Evolutionary conservation across 2,797 vertebrate genomes (phyloP).

Genomic region (Crenichthys baileyi): DNA sequence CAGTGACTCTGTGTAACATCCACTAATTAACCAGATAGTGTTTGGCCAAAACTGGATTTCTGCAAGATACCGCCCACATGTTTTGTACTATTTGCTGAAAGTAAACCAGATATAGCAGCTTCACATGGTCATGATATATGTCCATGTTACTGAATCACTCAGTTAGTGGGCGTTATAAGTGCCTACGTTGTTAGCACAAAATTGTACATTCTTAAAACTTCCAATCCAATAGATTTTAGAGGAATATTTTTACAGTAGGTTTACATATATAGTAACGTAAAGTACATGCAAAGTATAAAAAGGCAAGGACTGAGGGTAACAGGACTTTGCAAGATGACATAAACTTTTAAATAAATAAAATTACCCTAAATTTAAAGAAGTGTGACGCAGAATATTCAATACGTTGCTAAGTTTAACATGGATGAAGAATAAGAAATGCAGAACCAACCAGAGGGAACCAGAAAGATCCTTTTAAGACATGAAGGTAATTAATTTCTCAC

Average conservation of each 20-base stretch:
- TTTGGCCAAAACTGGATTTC: neutral
- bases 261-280: neutral
- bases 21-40: slow-evolving; percentile 3
- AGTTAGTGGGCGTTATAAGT: neutral
- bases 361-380: neutral
- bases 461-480: neutral
- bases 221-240: neutral
- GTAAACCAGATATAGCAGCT: neutral
- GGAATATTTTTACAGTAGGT: neutral
- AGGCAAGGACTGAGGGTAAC: neutral
- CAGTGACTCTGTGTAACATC: neutral
- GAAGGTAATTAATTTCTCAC: neutral
- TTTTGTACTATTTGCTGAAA: neutral
- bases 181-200: neutral
- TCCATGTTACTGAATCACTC: neutral
- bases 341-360: too few relatives aligned
- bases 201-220: too few relatives aligned
- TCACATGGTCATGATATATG: neutral
- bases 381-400: neutral
- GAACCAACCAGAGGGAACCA: too few relatives aligned
- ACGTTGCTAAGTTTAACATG: neutral
- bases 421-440: neutral
- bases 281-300: too few relatives aligned
- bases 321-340: neutral
- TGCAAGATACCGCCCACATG: neutral